Evolutionary conservation across 2,888 invertebrate genomes (phyloP).

Genomic region (Xylota segnis): DNA sequence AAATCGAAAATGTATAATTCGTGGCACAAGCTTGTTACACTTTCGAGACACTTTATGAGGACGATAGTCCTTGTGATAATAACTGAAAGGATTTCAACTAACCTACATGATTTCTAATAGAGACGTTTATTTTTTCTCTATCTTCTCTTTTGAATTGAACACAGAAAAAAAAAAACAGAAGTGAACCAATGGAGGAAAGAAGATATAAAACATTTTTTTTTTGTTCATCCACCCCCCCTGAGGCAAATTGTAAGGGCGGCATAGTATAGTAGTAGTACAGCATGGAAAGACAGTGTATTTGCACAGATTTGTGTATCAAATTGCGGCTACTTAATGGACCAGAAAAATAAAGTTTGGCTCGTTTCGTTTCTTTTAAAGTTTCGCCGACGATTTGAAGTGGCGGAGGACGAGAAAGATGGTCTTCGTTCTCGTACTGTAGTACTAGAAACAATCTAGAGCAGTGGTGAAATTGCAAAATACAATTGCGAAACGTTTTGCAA

Average conservation of each 20-base stretch:
- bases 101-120: constrained; percentile 7
- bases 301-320: constrained; percentile 69
- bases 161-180: not conserved
- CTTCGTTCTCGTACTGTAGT: no score
- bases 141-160: not conserved
- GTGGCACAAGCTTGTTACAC: constrained; percentile 3
- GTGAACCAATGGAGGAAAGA: constrained; percentile 13
- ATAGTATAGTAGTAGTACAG: constrained; percentile 14
- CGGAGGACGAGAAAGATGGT: not conserved
- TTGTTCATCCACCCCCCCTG: not conserved
- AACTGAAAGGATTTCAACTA: constrained; percentile 5
- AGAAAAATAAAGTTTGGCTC: constrained; percentile 67
- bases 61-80: constrained; percentile 15
- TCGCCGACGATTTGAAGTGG: constrained; percentile 31
- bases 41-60: not conserved
- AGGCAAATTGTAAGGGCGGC: constrained; percentile 46
- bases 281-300: constrained; percentile 29
- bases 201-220: constrained; percentile 35
- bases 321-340: constrained; percentile 70
- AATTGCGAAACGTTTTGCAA: constrained; percentile 38
- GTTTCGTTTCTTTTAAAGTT: constrained; percentile 52
- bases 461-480: constrained; percentile 31
- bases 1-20: constrained; percentile 25
- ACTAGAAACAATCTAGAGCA: constrained; percentile 22
- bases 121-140: not conserved